Conservation (phyloP, 2,113 vertebrate species). For the Epinephelus fuscoguttatus region DNA sequence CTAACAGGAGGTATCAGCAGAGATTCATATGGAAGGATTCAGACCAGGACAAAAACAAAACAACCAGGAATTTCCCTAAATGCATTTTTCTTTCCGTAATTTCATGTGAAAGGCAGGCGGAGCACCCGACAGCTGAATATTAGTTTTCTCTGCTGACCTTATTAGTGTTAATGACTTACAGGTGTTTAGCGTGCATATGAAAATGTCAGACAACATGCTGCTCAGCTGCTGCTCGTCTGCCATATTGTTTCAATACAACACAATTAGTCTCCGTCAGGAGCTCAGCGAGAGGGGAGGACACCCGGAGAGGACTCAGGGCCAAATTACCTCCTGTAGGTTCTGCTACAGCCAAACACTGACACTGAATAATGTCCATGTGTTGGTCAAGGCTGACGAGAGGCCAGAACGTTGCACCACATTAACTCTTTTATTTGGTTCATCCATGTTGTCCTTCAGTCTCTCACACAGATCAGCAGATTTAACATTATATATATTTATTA, state of each 20-base stretch:
- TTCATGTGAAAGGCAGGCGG: not conserved
- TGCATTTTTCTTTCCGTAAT: not conserved
- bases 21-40: too few species aligned
- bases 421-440: too few species aligned
- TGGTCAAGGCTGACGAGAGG: not conserved
- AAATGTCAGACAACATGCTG: slow-evolving; percentile 26
- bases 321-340: not conserved
- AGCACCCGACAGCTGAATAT: not conserved
- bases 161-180: slow-evolving; percentile 2
- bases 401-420: not conserved
- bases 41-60: too few species aligned
- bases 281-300: not conserved
- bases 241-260: slow-evolving; percentile 10
- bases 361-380: not conserved
- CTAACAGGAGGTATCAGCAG: too few species aligned
- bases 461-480: too few species aligned
- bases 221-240: not conserved
- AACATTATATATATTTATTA: too few species aligned
- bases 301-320: not conserved
- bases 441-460: not conserved
- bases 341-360: too few species aligned
- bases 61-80: not conserved
- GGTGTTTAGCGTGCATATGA: not conserved
- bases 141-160: not conserved
- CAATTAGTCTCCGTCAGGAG: slow-evolving; percentile 7